Evolutionary conservation across 2,113 vertebrate genomes (phyloP).

Genomic region (Peucedramus taeniatus): DNA sequence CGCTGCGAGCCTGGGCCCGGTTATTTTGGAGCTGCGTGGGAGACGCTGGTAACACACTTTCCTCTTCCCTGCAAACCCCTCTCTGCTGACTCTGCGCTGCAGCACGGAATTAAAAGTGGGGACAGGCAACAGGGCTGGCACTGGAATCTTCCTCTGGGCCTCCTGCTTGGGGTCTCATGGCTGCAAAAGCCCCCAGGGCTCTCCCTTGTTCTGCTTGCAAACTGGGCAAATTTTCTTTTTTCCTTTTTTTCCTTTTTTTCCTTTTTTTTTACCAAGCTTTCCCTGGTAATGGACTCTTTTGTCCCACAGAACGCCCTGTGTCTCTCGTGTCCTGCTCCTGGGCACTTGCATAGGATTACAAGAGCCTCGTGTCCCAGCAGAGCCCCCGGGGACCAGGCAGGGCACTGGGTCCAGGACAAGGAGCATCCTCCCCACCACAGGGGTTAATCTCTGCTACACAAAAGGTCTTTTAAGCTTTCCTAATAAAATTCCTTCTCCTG

Average conservation of each 20-base stretch:
- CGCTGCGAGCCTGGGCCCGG: background rate
- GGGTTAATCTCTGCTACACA: background rate
- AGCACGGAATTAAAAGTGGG: background rate
- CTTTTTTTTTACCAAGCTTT: background rate
- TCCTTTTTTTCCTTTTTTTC: accelerated
- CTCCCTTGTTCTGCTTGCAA: accelerated
- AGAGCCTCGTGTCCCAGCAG: background rate
- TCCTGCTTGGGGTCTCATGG: accelerated
- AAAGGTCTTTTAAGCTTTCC: background rate
- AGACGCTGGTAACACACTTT: slow-evolving; percentile 32
- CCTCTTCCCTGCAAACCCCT: background rate
- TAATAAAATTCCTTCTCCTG: background rate
- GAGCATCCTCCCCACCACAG: background rate
- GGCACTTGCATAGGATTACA: background rate
- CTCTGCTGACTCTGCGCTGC: background rate
- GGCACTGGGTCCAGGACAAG: background rate
- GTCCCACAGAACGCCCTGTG: background rate
- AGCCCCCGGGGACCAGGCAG: background rate
- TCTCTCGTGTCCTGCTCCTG: background rate
- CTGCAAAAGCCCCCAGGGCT: background rate
- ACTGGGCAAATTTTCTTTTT: background rate
- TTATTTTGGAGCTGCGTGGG: slow-evolving; percentile 54
- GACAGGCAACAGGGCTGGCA: background rate
- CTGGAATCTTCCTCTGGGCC: background rate
- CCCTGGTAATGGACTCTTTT: background rate